These are phyloP conservation scores for Anarsia innoxiella DNA, from an alignment of 2,888 invertebrate genomes.

Conservation along the genomic window DNA sequence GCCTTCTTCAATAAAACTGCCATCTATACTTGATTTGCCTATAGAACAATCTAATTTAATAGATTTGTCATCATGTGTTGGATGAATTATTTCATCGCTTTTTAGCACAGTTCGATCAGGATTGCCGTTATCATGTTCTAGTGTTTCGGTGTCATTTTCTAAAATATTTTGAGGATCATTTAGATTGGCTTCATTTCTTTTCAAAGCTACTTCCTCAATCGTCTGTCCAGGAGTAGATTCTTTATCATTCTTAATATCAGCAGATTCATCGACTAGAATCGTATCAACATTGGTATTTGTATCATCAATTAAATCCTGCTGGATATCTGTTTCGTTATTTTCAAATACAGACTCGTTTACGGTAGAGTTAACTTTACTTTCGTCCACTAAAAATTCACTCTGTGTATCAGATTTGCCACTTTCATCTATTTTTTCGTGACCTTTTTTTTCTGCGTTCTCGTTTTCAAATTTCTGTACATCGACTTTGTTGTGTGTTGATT, in stretches of 20 bases:
- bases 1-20: constrained; percentile 8
- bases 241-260: constrained; percentile 3
- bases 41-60: constrained; percentile 8
- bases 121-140: constrained; percentile 3
- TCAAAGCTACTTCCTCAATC: neutral
- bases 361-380: neutral
- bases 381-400: no score
- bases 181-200: neutral
- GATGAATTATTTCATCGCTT: constrained; percentile 6
- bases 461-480: no score
- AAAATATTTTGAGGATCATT: constrained; percentile 3
- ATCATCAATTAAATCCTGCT: neutral
- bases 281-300: constrained; percentile 3
- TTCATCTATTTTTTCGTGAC: no score
- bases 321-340: no score
- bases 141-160: neutral
- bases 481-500: no score
- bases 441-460: no score
- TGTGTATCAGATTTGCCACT: no score
- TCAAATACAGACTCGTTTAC: no score
- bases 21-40: constrained; percentile 12
- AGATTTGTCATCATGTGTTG: constrained; percentile 9
- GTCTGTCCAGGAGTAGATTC: neutral
- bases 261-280: constrained; percentile 7
- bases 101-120: neutral